A percentile compares a stretch with the other conserved stretches of the same genome.
Conservation (phyloP, 2,888 invertebrate species). For the Trachelus iudaicus region DNA sequence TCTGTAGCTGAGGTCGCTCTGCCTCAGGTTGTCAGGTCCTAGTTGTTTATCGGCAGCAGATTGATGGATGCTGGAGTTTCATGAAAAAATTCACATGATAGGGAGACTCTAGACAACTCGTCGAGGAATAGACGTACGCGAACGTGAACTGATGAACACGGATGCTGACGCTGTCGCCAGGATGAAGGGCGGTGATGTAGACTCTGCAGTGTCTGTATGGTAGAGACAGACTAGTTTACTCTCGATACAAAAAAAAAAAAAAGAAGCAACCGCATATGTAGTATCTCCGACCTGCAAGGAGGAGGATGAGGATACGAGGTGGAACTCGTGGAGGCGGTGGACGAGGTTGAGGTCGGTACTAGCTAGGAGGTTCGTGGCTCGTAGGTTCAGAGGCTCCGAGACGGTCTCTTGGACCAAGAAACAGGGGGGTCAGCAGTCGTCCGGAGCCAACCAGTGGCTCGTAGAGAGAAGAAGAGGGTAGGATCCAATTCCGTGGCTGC, state of each 20-base stretch:
- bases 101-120: conserved; percentile 51
- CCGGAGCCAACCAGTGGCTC: background rate
- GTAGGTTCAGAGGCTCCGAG: background rate
- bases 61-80: conserved; percentile 47
- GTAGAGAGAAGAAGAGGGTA: background rate
- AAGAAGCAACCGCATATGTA: background rate
- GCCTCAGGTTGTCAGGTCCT: conserved; percentile 5
- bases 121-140: background rate
- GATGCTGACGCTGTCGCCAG: background rate
- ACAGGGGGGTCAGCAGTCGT: background rate
- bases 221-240: background rate
- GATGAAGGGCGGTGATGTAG: background rate
- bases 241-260: background rate
- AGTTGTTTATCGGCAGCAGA: conserved; percentile 45
- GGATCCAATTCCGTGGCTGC: background rate
- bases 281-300: conserved; percentile 21
- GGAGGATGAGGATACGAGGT: conserved; percentile 31
- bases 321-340: conserved; percentile 14
- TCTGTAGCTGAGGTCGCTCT: conserved; percentile 8
- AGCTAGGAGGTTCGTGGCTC: background rate
- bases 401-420: background rate
- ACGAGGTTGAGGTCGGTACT: conserved; percentile 18
- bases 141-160: background rate
- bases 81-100: conserved; percentile 59
- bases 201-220: background rate